These are phyloP conservation scores for Chauna torquata DNA, from an alignment of 2,113 vertebrate species.

Conservation along the genomic window DNA sequence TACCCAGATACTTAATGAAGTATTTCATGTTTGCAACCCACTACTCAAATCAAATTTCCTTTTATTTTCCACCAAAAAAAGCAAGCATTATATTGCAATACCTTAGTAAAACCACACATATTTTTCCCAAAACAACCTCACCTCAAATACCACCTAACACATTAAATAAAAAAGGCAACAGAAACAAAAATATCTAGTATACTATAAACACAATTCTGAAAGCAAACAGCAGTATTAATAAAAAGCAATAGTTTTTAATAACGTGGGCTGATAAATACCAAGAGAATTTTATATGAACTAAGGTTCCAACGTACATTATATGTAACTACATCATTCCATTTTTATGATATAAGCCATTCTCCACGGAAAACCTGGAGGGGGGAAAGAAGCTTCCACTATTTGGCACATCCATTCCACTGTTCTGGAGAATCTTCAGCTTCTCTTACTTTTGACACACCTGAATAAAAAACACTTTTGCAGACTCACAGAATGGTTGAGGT, in stretches of 20 bases:
- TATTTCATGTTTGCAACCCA: background rate
- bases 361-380: background rate
- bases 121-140: background rate
- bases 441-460: background rate
- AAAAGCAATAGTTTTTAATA: background rate
- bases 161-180: background rate
- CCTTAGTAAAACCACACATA: background rate
- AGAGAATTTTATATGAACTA: background rate
- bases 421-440: background rate
- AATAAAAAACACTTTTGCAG: background rate
- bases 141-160: background rate
- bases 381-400: background rate
- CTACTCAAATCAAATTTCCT: background rate
- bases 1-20: constrained; percentile 5
- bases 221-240: background rate
- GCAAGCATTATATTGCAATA: background rate
- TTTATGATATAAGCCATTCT: background rate
- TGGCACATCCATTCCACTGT: background rate
- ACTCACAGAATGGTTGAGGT: background rate
- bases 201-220: background rate
- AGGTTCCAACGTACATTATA: background rate
- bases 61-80: background rate
- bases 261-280: background rate
- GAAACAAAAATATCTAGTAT: background rate
- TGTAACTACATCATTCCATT: background rate